These are phyloP conservation scores for Labia minor DNA, from an alignment of 2,888 invertebrate species.

Conservation along the genomic window DNA sequence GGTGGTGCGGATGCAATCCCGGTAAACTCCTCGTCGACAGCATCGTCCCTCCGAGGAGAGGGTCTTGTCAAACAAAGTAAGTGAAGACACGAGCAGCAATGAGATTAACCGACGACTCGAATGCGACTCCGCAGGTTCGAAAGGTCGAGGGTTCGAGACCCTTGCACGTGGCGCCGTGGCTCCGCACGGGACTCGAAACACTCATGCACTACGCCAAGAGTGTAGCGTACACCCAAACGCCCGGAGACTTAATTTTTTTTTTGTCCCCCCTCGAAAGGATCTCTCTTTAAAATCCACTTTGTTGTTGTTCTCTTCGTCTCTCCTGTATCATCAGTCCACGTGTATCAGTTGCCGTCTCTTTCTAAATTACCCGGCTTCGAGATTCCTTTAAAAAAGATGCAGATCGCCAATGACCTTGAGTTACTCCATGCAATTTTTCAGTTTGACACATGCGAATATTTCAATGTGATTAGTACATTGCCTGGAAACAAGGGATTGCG, in stretches of 20 bases:
- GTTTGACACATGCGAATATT: neutral
- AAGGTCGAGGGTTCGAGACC: slow-evolving; percentile 5
- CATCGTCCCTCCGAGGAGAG: neutral
- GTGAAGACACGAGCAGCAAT: no score
- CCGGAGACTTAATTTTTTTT: neutral
- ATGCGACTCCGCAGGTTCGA: neutral
- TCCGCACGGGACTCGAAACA: neutral
- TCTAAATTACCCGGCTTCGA: neutral
- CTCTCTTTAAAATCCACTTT: neutral
- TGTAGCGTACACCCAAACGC: neutral
- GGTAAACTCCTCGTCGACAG: neutral
- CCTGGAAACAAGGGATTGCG: neutral
- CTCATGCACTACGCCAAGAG: neutral
- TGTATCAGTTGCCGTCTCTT: neutral
- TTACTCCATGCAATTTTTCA: neutral
- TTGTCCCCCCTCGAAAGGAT: neutral
- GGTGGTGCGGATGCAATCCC: slow-evolving; percentile 27
- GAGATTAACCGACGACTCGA: neutral
- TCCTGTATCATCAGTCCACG: neutral
- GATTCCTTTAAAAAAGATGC: neutral
- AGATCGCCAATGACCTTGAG: neutral
- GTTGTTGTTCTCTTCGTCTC: neutral
- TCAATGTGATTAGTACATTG: neutral
- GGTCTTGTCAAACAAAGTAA: no score
- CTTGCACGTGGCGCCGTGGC: neutral